Evolutionary conservation across 37 sponge, comb jelly and placozoan species (phyloP).

Genomic region (Aphrocallistes beatrix): DNA sequence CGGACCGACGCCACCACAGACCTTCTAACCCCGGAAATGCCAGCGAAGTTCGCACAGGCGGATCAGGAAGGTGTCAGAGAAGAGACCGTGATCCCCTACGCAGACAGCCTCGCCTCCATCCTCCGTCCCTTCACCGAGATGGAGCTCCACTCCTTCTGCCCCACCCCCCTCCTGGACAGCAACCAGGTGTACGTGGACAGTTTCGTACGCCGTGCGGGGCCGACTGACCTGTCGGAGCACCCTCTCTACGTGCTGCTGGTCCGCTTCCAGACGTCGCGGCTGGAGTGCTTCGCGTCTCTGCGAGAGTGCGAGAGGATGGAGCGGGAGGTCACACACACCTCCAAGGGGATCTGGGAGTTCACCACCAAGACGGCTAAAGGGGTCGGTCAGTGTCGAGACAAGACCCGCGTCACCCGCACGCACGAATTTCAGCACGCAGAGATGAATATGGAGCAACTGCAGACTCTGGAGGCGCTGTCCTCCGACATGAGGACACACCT

Average conservation of each 20-base stretch:
- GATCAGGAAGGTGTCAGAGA: no score
- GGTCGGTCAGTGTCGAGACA: background rate
- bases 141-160: conserved; percentile 56
- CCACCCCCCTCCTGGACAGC: conserved; percentile 61
- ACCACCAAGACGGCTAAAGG: background rate
- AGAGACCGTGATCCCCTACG: background rate
- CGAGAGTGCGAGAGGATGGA: background rate
- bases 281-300: background rate
- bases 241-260: background rate
- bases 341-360: background rate
- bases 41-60: background rate
- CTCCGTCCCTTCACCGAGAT: conserved; percentile 54
- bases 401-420: background rate
- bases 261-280: background rate
- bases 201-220: conserved; percentile 40
- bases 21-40: conserved; percentile 3
- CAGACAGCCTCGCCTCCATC: background rate
- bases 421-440: background rate
- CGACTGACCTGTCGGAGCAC: background rate
- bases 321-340: background rate
- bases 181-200: conserved; percentile 50
- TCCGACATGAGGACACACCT: background rate
- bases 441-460: background rate
- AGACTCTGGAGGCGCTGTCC: background rate
- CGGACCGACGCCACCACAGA: background rate